These are phyloP conservation scores for Heliothis subflexa DNA, from an alignment of 1,140 invertebrate genomes.

Conservation along the genomic window DNA sequence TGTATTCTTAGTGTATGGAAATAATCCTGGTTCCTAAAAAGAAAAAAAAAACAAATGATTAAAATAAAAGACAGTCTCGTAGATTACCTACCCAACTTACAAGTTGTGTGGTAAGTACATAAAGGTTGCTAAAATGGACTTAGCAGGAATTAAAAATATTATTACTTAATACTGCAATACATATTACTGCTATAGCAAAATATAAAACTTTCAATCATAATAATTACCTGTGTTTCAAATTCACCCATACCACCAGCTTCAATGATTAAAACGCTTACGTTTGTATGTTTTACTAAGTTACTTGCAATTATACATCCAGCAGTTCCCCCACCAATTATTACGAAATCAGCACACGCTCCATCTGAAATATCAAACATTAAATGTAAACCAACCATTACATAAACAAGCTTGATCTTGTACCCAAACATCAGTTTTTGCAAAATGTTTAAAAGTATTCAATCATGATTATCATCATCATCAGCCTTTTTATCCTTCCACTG, in stretches of 20 bases:
- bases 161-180: not conserved
- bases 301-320: slow-evolving; percentile 41
- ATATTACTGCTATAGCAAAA: not conserved
- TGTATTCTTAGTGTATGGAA: not conserved
- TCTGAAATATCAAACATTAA: slow-evolving; percentile 11
- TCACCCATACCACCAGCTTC: slow-evolving; percentile 25
- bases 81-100: no score
- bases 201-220: not conserved
- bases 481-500: no score
- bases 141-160: not conserved
- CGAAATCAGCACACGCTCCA: slow-evolving; percentile 4
- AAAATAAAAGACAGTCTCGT: not conserved
- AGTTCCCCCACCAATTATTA: slow-evolving; percentile 34
- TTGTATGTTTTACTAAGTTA: not conserved
- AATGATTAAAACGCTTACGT: slow-evolving; percentile 7
- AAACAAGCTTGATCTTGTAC: not conserved
- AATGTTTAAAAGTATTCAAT: no score
- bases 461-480: no score
- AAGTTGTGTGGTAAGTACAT: no score
- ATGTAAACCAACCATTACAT: not conserved
- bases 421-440: not conserved
- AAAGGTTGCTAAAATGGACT: no score
- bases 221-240: slow-evolving; percentile 22
- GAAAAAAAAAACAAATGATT: not conserved
- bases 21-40: slow-evolving; percentile 7